Evolutionary conservation across 2,797 vertebrate species (phyloP), one percentile per base, ranked within the genome.

Genomic region (Microhierax caerulescens): DNA sequence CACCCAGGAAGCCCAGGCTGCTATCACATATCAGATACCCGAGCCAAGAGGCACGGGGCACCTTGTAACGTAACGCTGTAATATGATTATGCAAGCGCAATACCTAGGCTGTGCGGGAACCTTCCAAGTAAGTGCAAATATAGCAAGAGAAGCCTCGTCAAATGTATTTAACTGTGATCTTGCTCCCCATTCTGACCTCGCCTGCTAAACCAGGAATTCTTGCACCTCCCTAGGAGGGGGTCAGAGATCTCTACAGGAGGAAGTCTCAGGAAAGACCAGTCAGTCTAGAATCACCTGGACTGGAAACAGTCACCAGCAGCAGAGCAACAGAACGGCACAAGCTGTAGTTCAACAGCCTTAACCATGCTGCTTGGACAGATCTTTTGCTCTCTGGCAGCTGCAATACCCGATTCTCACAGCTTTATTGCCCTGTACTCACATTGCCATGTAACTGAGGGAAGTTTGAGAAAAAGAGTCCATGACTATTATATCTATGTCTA

Each of bases 41-140:
- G 43, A 97, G 94, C 95, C 94, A 89, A 59, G 76, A 79, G 82
- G 65, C 90, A 85, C 4, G 8, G 67, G 95, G 90, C 93, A 95
- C 93, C 95, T 96, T 91, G 94, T 73, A 96, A 95, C 8, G 20
- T 43, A 91, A 93, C 18, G 34, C 87, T 57, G 94, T 91, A 85
- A 95, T 43, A 36, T 11, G 94, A 94, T 84, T 72, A 95, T 24
- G 89, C 60, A 90, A 87, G 57, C 3, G 0, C 18, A 2, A 76
- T 72, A 84, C 72, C 77, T 36, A 60, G 63, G 72, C 79, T 12
- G 16, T 17, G 51, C 20, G 2, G 78, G 73, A 76, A 73, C 68
- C 61, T 79, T 81, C 93, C 4, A 1, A 25, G 32, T 4, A 54
- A 53, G 68, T 1, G 2, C 75, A 80, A 68, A 78, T 13, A 69